phyloP scores from a whole-genome alignment of 2,888 invertebrate species.

The Amphimallon solstitiale region DNA sequence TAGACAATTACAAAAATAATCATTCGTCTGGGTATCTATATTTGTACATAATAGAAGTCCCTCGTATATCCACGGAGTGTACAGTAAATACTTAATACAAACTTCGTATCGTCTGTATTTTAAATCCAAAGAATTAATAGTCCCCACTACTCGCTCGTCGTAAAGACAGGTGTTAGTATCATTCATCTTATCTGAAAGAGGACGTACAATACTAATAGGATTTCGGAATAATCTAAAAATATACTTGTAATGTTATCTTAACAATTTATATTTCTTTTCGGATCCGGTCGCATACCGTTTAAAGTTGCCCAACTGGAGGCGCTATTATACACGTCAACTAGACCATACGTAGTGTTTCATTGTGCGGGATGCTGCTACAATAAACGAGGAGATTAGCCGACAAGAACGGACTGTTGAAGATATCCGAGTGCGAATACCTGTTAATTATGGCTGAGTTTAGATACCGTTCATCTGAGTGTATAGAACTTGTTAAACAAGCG shows the following conservation, averaged over 20 bases:
- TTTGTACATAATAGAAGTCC: too few relatives aligned
- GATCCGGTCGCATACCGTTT: slow-evolving; percentile 8
- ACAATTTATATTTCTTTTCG: slow-evolving; percentile 33
- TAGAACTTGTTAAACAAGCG: slow-evolving; percentile 45
- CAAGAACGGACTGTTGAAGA: slow-evolving; percentile 34
- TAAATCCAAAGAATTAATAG: slow-evolving; percentile 7
- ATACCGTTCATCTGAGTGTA: slow-evolving; percentile 42
- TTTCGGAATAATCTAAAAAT: slow-evolving; percentile 34
- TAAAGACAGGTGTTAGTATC: slow-evolving; percentile 18
- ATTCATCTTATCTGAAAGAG: slow-evolving; percentile 20
- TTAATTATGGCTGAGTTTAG: slow-evolving; percentile 49
- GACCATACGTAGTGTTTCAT: neutral
- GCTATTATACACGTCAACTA: neutral
- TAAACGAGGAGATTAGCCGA: slow-evolving; percentile 37
- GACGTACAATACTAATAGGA: slow-evolving; percentile 15
- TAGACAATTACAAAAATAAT: too few relatives aligned
- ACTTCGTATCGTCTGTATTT: neutral
- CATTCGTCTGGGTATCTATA: too few relatives aligned
- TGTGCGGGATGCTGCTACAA: neutral
- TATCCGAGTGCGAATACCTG: slow-evolving; percentile 49
- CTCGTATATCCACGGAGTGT: too few relatives aligned
- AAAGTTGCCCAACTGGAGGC: neutral
- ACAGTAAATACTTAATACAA: too few relatives aligned
- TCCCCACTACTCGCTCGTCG: neutral
- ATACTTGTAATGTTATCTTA: slow-evolving; percentile 35